These are phyloP conservation scores for Chinchilla lanigera DNA, from an alignment of 2,113 vertebrate genomes.

Conservation along the genomic window DNA sequence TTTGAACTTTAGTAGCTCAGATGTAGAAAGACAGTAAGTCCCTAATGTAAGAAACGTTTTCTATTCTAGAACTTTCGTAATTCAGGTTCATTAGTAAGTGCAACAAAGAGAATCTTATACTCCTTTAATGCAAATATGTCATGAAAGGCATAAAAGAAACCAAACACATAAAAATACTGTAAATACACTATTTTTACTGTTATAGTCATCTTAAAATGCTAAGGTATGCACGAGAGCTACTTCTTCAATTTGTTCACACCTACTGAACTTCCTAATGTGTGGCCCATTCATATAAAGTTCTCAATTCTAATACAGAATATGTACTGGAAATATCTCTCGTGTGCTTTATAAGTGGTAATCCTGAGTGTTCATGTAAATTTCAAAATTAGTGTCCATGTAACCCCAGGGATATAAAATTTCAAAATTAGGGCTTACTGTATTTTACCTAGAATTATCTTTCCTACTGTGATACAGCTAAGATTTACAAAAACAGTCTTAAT, in stretches of 20 bases:
- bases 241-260: background rate
- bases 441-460: background rate
- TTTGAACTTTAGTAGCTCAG: background rate
- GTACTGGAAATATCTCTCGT: background rate
- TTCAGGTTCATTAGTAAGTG: background rate
- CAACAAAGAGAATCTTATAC: background rate
- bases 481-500: background rate
- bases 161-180: background rate
- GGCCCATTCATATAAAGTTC: background rate
- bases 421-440: background rate
- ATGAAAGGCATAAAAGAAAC: background rate
- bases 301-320: slow-evolving; percentile 39
- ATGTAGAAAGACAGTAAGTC: background rate
- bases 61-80: background rate
- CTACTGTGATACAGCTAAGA: background rate
- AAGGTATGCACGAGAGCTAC: background rate
- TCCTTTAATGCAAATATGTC: background rate
- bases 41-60: background rate
- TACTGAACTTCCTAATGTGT: background rate
- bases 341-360: background rate
- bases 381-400: no score
- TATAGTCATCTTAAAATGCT: background rate
- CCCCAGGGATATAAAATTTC: no score
- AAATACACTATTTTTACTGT: background rate
- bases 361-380: background rate